A percentile compares a stretch with the other conserved stretches of the same genome.
Conservation (phyloP, 1,140 invertebrate genomes). For the Ceratina calcarata region DNA sequence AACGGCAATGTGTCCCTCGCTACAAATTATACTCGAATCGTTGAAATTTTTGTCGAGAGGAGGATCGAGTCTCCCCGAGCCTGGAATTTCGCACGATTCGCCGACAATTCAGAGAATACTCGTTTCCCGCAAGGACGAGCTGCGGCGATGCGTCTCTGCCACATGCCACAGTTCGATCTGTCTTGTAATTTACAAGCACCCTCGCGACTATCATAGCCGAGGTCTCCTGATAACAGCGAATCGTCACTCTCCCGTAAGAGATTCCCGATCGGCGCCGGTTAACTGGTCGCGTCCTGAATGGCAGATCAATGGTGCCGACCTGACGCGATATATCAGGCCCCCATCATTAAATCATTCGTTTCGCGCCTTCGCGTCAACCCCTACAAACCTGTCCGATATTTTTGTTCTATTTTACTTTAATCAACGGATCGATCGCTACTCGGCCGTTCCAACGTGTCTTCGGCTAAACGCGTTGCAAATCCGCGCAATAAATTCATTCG, state of each 20-base stretch:
- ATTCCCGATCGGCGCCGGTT: constrained; percentile 33
- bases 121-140: constrained; percentile 22
- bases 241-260: constrained; percentile 24
- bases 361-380: constrained; percentile 24
- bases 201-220: constrained; percentile 31
- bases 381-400: neutral
- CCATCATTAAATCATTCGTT: constrained; percentile 54
- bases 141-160: constrained; percentile 48
- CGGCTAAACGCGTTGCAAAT: too few relatives aligned
- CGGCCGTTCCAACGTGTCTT: neutral
- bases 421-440: neutral
- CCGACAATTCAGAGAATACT: constrained; percentile 10
- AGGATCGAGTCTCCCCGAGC: neutral
- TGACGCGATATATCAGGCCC: constrained; percentile 47
- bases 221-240: constrained; percentile 43
- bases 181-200: constrained; percentile 36
- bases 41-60: neutral
- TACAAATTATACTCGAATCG: constrained; percentile 39
- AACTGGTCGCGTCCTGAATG: constrained; percentile 1
- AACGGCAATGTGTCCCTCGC: constrained; percentile 4
- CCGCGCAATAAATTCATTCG: neutral
- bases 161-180: constrained; percentile 50
- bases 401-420: neutral
- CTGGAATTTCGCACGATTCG: constrained; percentile 41
- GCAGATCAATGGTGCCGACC: constrained; percentile 45